A percentile compares a stretch with the other conserved stretches of the same genome.
phyloP scores from a whole-genome alignment of 2,888 invertebrate species.

The Phyllotreta cruciferae region DNA sequence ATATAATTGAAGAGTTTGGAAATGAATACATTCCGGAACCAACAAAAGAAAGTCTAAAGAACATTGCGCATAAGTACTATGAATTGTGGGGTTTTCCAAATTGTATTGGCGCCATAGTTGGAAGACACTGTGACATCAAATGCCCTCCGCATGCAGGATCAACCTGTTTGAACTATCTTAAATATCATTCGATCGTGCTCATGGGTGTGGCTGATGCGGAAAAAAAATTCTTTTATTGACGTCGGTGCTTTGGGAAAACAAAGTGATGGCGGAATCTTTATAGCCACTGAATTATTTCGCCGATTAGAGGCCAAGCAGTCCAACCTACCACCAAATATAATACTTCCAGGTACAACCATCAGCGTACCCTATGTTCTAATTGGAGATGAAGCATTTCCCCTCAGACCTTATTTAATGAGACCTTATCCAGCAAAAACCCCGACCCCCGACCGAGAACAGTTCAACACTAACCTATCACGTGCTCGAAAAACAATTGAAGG shows the following conservation, averaged over 20 bases:
- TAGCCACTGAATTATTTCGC: no score
- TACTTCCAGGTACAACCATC: not conserved
- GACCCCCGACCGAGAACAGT: no score
- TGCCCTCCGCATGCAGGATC: not conserved
- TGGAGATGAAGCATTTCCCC: slow-evolving; percentile 3
- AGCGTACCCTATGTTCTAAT: not conserved
- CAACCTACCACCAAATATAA: not conserved
- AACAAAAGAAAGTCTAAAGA: no score
- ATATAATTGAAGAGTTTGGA: no score
- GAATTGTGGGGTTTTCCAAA: not conserved
- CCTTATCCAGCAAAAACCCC: no score
- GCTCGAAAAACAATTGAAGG: no score
- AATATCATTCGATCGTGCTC: not conserved
- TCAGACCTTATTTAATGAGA: not conserved
- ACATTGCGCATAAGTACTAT: not conserved
- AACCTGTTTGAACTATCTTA: not conserved
- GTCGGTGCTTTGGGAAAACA: not conserved
- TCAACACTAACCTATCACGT: no score
- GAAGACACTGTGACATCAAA: not conserved
- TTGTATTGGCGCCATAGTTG: not conserved
- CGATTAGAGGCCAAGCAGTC: no score
- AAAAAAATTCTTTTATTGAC: not conserved
- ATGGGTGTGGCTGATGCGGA: not conserved
- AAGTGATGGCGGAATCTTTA: slow-evolving; percentile 2
- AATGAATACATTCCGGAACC: no score